phyloP scores from a whole-genome alignment of 2,888 invertebrate genomes.

The Sclerodermus sp. region DNA sequence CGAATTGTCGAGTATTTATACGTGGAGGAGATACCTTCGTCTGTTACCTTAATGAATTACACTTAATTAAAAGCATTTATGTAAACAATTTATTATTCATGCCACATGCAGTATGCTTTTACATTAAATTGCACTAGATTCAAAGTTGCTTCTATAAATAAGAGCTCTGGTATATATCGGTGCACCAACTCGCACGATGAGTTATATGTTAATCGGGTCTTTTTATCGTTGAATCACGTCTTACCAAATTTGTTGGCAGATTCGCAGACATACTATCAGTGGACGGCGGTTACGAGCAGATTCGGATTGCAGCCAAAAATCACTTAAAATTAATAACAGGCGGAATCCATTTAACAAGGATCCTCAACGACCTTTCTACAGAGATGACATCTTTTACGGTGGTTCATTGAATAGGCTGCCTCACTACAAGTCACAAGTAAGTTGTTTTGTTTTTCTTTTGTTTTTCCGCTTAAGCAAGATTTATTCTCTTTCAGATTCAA shows the following conservation, averaged over 20 bases:
- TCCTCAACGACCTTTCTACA: conserved; percentile 77
- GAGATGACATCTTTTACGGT: conserved; percentile 90
- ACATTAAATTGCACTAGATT: too few species aligned
- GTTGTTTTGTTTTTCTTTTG: not conserved
- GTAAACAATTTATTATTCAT: too few species aligned
- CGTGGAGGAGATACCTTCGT: too few species aligned
- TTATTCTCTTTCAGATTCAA: too few species aligned
- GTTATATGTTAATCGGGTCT: not conserved
- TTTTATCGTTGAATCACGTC: not conserved
- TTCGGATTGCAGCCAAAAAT: conserved; percentile 50
- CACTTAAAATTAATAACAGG: conserved; percentile 40
- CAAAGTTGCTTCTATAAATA: too few species aligned
- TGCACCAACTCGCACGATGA: too few species aligned
- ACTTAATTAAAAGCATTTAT: too few species aligned
- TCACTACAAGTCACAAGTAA: conserved; percentile 76
- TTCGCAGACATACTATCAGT: conserved; percentile 62
- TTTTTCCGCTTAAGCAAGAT: too few species aligned
- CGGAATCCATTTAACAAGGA: conserved; percentile 53
- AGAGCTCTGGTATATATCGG: too few species aligned
- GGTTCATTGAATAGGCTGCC: conserved; percentile 84
- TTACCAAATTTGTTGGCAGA: conserved; percentile 38
- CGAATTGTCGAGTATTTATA: too few species aligned
- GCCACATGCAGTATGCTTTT: too few species aligned
- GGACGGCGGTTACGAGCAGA: conserved; percentile 59
- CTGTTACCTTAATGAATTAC: too few species aligned